These are phyloP conservation scores for Caenorhabditis auriculariae DNA, from an alignment of 2,888 invertebrate genomes.

Conservation along the genomic window DNA sequence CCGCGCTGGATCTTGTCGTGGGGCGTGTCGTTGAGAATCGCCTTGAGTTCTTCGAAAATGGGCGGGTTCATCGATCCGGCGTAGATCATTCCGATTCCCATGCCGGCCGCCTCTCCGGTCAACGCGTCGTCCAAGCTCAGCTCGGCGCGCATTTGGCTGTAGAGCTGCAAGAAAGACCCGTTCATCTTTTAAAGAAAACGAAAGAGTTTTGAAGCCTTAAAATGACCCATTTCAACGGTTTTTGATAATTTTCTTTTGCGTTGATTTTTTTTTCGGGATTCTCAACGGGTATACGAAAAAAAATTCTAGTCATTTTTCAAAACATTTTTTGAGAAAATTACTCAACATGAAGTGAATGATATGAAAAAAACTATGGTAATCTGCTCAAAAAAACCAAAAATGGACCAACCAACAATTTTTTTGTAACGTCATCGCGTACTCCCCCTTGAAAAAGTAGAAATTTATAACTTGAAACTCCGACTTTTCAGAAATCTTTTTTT, in stretches of 20 bases:
- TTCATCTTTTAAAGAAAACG: background rate
- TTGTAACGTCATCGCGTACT: no score
- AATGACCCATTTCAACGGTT: no score
- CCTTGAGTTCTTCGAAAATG: conserved; percentile 64
- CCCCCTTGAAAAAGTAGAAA: no score
- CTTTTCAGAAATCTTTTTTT: no score
- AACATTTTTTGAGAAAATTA: no score
- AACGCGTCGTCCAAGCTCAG: conserved; percentile 98
- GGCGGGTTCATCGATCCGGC: conserved; percentile 86
- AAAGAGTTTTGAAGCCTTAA: no score
- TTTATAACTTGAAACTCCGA: no score
- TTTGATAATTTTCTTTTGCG: no score
- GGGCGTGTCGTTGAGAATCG: conserved; percentile 90
- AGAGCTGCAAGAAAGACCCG: conserved; percentile 77
- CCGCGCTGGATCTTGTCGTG: conserved; percentile 98
- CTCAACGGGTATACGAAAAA: background rate
- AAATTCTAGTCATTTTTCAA: background rate
- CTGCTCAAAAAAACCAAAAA: no score
- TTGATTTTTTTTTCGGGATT: background rate
- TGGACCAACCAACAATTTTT: background rate
- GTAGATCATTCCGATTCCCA: conserved; percentile 99
- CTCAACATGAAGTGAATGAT: no score
- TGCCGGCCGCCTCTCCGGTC: conserved; percentile 96
- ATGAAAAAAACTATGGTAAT: no score
- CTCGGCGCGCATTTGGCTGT: conserved; percentile 93